Percentiles rank a stretch among this genome's conserved stretches.
These are phyloP conservation scores for Arbacia lixula DNA, from an alignment of 53 echinoderm and acorn worm genomes.

Conservation along the genomic window DNA sequence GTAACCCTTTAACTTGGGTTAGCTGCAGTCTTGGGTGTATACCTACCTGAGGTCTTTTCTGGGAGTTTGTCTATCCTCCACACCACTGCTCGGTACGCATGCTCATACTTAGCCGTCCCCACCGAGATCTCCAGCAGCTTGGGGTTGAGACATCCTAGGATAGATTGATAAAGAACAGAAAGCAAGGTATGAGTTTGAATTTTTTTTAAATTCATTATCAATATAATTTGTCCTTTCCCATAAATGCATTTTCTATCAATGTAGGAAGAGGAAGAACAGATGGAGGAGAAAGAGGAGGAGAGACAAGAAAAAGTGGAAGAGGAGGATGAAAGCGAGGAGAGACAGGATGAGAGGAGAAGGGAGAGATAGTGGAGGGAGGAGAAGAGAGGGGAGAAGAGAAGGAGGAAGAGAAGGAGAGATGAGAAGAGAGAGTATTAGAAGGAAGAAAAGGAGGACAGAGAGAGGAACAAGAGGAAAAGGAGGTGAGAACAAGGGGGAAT, in stretches of 20 bases:
- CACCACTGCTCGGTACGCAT: conserved; percentile 83
- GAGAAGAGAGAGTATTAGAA: background rate
- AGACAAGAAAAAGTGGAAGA: background rate
- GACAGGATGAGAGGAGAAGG: background rate
- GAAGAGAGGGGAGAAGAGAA: background rate
- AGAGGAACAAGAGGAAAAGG: background rate
- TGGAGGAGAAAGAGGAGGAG: background rate
- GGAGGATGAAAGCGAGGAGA: background rate
- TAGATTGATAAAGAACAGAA: background rate
- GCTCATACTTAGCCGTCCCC: conserved; percentile 93
- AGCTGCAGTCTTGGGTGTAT: too few relatives aligned
- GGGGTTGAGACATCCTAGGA: conserved; percentile 76
- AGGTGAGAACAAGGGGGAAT: too few relatives aligned
- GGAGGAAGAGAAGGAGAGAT: background rate
- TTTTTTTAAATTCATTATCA: too few relatives aligned
- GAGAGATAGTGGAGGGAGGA: background rate
- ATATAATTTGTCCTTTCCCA: too few relatives aligned
- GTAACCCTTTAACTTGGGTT: too few relatives aligned
- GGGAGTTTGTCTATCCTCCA: conserved; percentile 94
- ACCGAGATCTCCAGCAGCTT: conserved; percentile 77
- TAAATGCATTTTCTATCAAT: too few relatives aligned
- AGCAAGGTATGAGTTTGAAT: background rate
- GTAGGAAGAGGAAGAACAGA: background rate
- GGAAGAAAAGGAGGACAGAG: background rate
- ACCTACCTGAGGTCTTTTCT: conserved; percentile 73